Base-by-base conservation (phyloP, 2,888 invertebrate genomes). In the Nemapogon koenigi region DNA sequence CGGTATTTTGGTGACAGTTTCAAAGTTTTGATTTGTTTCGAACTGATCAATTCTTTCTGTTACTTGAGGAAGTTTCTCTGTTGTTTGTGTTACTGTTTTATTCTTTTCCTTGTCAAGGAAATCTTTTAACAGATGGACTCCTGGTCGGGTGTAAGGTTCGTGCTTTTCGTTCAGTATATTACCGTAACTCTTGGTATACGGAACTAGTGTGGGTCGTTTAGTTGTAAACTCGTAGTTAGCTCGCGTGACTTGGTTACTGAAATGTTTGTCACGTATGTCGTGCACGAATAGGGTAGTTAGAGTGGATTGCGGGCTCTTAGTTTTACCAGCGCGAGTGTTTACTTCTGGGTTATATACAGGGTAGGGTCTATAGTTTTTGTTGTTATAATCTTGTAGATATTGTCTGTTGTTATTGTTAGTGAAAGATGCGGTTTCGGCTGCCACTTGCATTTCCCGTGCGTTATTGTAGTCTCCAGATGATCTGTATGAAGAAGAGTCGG, bases 381-480 rank as follows among this genome's bases (percentile, higher is more conserved):
- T 52, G 45, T 62, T 59, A 40, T 63, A 70, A 41, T 73, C 65
- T 56, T 80, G 75, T 22, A 76, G 50, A 42, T 61, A 70, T 47
- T 79, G 73, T 38, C 72, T 61, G 45, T 75, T 70, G 39, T 41
- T 75, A 38, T 71, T 76, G 26, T 83, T 82, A 2, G 83, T 84
- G 54, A 91, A 91, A 0, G 91, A 89, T 0, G 89, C 88, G 4
- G 88, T 86, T 62, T 91, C 91, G 6, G 91, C 89, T 0, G 87
- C 82, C 1, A 87, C 81, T 57, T 90, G 90, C 53, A 83, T 82
- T 61, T 90, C 89, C 42, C 64, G 80, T 2, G 71, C 49, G n/a
- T 65, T 67, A 41, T 57, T 78, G 18, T 62, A 53, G 40, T 81
- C 81, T 3, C 68, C 67, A 1, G 70, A 59, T n/a, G 58, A 60